A percentile compares a stretch with the other conserved stretches of the same genome.
These are phyloP conservation scores for Petrocephalus sullivani DNA, from an alignment of 2,797 vertebrate genomes.

Conservation along the genomic window DNA sequence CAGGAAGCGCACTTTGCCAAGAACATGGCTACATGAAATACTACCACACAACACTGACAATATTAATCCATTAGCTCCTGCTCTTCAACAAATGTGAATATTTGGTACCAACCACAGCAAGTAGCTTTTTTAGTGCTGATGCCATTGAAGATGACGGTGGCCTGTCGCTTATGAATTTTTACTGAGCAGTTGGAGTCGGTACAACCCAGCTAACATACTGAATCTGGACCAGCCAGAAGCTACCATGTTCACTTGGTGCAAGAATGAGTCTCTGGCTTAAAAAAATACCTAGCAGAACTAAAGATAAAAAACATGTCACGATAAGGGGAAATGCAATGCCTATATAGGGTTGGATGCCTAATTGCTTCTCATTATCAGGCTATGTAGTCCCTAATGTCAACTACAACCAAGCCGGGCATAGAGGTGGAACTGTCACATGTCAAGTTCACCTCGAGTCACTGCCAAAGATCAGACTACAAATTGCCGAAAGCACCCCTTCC, in stretches of 20 bases:
- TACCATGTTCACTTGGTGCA: background rate
- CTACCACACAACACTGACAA: background rate
- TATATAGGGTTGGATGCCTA: background rate
- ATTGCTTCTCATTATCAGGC: background rate
- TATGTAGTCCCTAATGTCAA: background rate
- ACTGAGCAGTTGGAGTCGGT: background rate
- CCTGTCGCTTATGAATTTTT: background rate
- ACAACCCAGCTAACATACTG: background rate
- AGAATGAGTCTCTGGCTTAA: background rate
- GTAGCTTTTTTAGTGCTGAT: background rate
- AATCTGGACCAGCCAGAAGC: background rate
- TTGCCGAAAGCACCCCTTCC: background rate
- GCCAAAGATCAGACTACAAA: background rate
- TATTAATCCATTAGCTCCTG: background rate
- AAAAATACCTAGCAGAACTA: background rate
- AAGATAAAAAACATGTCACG: background rate
- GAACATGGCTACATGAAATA: background rate
- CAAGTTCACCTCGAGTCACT: background rate
- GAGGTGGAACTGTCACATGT: background rate
- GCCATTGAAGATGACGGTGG: background rate
- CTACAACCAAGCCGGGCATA: background rate
- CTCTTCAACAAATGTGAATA: background rate
- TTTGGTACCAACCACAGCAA: background rate
- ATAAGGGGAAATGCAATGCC: background rate
- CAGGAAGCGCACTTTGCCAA: slow-evolving; percentile 31